Evolutionary conservation across 2,888 invertebrate species (phyloP), one percentile per base, ranked within the genome.

Genomic region (Cistogaster globosa): DNA sequence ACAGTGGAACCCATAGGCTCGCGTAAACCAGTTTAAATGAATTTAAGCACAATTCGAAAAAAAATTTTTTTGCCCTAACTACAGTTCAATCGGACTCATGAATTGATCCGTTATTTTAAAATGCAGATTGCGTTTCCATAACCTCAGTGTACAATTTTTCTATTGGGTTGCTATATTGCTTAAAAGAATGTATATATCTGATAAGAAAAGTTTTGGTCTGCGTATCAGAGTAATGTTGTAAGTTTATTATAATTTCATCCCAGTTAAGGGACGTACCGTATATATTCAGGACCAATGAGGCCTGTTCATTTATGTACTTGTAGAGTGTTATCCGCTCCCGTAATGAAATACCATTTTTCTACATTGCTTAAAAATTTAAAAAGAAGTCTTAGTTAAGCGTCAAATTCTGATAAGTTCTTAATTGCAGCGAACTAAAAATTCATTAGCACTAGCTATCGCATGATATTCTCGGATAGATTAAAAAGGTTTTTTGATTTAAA

Each of bases 51-150:
- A 38, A 5, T 7, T 2, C 32, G 55, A 62, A 69, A 60, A 69
- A 55, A 8, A 81, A 68, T 18, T 69, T 65, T 75, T 88, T 87
- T 32, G 87, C 83, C n/a, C 22, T 38, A 1, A 87, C 71, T 32
- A 88, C 86, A 16, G 62, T 85, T 38, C 9, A 7, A 48, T 88
- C 80, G 2, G 7, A 48, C 55, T 88, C 87, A 9, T 88, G 87
- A 26, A 87, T 85, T 22, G 85, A 60, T 0, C 87, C 57, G 53
- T 87, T 86, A 57, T 88, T 88, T 1, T 45, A 74, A 16, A 88
- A 38, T 0, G 88, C 72, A 3, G 88, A 60, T 26, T 87, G 84
- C 11, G 87, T 86, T 78, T 88, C 88, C 4, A 87, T 87, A 11
- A 88, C 83, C 76, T 87, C 71, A 16, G 86, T 75, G 36, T 88